phyloP scores from a whole-genome alignment of 2,797 vertebrate species.

The Anguilla marmorata region DNA sequence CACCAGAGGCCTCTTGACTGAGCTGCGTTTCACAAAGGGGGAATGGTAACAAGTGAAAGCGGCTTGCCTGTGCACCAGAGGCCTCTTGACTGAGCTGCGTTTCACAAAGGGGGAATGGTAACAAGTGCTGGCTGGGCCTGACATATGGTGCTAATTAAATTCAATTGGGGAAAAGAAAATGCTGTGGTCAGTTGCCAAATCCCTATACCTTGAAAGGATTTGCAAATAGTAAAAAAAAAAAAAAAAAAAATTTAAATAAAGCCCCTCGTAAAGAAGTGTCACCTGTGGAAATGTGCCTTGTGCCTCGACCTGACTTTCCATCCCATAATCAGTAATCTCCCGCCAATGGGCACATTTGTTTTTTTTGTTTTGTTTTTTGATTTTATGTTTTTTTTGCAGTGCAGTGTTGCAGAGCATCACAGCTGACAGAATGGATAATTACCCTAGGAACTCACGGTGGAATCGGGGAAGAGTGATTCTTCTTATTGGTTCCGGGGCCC shows the following conservation, averaged over 20 bases:
- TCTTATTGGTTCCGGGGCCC: not conserved
- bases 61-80: constrained; percentile 23
- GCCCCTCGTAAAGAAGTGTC: constrained; percentile 43
- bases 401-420: not conserved
- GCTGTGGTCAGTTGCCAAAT: constrained; percentile 64
- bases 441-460: constrained; percentile 20
- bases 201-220: constrained; percentile 55
- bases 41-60: constrained; percentile 73
- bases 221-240: constrained; percentile 47
- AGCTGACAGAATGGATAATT: constrained; percentile 45
- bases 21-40: constrained; percentile 58
- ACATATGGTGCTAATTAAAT: constrained; percentile 85
- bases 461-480: not conserved
- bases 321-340: constrained; percentile 38
- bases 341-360: constrained; percentile 38
- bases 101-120: constrained; percentile 67
- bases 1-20: constrained; percentile 31
- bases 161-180: constrained; percentile 66
- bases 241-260: not conserved
- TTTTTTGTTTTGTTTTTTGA: not conserved
- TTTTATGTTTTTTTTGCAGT: not conserved
- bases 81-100: constrained; percentile 40
- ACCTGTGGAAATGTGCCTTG: constrained; percentile 47
- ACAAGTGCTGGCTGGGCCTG: constrained; percentile 75
- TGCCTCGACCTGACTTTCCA: constrained; percentile 33